Conservation (phyloP, 1,140 invertebrate genomes). For the Lamellibrachia luymesi region DNA sequence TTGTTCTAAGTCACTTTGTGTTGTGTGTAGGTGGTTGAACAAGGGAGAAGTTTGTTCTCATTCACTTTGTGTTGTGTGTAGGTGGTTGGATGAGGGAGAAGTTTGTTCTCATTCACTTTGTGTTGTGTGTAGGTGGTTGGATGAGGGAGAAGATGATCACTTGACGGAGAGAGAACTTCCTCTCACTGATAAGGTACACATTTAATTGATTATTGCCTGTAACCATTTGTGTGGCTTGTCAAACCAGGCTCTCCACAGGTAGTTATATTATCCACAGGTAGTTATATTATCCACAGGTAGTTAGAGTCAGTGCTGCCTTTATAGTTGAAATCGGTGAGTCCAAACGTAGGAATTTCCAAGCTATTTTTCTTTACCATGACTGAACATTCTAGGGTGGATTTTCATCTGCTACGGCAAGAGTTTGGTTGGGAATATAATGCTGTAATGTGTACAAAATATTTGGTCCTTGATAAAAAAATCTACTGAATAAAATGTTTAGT, state of each 20-base stretch:
- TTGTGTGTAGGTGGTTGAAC: constrained; percentile 39
- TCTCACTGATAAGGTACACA: not conserved
- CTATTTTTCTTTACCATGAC: not conserved
- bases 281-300: too few species aligned
- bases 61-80: constrained; percentile 20
- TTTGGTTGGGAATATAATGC: too few species aligned
- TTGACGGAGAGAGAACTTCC: constrained; percentile 40
- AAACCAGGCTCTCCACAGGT: not conserved
- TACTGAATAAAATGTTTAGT: too few species aligned
- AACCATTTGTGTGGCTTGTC: not conserved
- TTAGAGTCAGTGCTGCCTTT: not conserved
- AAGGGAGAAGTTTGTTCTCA: constrained; percentile 17
- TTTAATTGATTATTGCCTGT: not conserved
- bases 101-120: constrained; percentile 27
- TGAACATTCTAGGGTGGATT: not conserved
- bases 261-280: too few species aligned
- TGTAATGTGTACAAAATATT: too few species aligned
- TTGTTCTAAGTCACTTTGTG: not conserved
- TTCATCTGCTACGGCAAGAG: too few species aligned
- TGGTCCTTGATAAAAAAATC: too few species aligned
- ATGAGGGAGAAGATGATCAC: constrained; percentile 48
- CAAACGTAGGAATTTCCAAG: too few species aligned
- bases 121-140: constrained; percentile 45
- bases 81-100: constrained; percentile 41
- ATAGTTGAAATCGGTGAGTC: not conserved